Conservation (phyloP, 2,888 invertebrate genomes). For the Cantharis nigra region DNA sequence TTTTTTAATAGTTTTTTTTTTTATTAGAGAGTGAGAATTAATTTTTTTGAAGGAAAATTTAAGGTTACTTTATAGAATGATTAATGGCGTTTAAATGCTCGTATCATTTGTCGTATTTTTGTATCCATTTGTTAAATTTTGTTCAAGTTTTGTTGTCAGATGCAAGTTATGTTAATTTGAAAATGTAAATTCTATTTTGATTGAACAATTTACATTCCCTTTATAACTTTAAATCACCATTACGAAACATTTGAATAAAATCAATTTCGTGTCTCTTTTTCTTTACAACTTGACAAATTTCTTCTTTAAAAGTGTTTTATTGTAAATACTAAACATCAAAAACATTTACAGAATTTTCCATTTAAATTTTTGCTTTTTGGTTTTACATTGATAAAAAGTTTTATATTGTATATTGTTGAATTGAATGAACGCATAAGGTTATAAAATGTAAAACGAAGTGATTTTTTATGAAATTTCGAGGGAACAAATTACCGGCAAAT, state of each 20-base stretch:
- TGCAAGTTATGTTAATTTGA: slow-evolving; percentile 37
- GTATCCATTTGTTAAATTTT: slow-evolving; percentile 33
- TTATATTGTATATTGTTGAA: slow-evolving; percentile 13
- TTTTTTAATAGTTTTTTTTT: background rate
- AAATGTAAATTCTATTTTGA: slow-evolving; percentile 27
- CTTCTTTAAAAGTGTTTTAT: slow-evolving; percentile 17
- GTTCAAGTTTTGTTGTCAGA: slow-evolving; percentile 19
- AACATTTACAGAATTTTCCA: slow-evolving; percentile 7
- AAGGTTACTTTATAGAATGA: slow-evolving; percentile 23
- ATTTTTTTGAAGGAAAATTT: background rate
- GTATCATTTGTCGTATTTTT: slow-evolving; percentile 37
- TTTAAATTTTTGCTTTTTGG: background rate
- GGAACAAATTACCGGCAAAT: slow-evolving; percentile 17
- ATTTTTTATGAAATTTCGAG: slow-evolving; percentile 15
- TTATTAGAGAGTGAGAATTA: background rate
- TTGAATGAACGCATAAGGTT: slow-evolving; percentile 9
- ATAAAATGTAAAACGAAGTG: slow-evolving; percentile 6
- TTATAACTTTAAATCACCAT: slow-evolving; percentile 8
- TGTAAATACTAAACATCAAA: slow-evolving; percentile 21
- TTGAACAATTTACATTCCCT: slow-evolving; percentile 16
- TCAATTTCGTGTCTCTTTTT: slow-evolving; percentile 21
- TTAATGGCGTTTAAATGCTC: slow-evolving; percentile 34
- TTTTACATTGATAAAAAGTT: background rate
- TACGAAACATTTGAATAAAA: slow-evolving; percentile 24
- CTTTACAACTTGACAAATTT: slow-evolving; percentile 17